phyloP scores from a whole-genome alignment of 2,888 invertebrate species.

The Julus scandinavius region DNA sequence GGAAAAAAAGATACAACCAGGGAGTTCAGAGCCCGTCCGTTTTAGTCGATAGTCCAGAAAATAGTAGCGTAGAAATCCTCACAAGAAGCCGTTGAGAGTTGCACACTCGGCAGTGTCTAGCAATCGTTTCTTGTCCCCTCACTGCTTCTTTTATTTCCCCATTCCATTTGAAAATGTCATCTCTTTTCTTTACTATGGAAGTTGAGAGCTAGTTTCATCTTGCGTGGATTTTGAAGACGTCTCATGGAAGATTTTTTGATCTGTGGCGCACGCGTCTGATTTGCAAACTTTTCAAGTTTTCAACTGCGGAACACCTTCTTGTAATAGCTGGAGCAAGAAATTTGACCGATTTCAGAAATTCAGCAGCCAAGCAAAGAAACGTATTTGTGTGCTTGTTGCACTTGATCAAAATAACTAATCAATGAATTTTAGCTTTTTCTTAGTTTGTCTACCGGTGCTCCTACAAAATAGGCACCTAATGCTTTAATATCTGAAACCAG shows the following conservation, averaged over 20 bases:
- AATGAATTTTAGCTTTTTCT: not conserved
- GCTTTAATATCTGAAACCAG: no score
- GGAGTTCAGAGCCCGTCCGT: constrained; percentile 22
- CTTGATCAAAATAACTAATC: not conserved
- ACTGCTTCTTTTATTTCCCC: not conserved
- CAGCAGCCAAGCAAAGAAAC: not conserved
- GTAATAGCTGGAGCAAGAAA: not conserved
- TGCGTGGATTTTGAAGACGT: not conserved
- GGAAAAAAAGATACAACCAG: constrained; percentile 39
- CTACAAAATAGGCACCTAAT: no score
- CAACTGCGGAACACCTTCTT: not conserved
- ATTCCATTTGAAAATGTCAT: not conserved
- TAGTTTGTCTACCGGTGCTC: no score
- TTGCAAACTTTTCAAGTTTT: not conserved
- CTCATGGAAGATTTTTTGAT: not conserved
- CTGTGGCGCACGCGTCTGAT: not conserved
- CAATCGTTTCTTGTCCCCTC: not conserved
- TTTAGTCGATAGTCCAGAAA: constrained; percentile 42
- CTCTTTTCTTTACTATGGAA: not conserved
- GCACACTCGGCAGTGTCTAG: not conserved
- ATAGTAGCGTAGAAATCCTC: constrained; percentile 1
- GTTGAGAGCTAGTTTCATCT: not conserved
- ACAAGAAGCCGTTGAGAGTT: not conserved
- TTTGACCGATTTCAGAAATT: not conserved
- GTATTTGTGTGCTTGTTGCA: not conserved